A percentile compares a stretch with the other conserved stretches of the same genome.
phyloP scores from a whole-genome alignment of 2,113 vertebrate genomes.

The Dasyurus viverrinus region DNA sequence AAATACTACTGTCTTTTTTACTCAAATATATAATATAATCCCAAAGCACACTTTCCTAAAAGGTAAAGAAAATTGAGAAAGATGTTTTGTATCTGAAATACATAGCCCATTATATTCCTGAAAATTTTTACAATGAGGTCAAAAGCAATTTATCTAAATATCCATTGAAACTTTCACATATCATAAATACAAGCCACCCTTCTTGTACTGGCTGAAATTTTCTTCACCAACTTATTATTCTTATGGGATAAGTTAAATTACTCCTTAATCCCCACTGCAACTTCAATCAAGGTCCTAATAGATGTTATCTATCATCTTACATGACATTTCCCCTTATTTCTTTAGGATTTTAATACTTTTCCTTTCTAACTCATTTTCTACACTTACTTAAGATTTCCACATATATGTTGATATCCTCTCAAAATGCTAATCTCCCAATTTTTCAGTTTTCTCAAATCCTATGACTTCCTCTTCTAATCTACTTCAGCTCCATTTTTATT shows the following conservation, averaged over 20 bases:
- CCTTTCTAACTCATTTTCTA: not conserved
- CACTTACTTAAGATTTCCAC: not conserved
- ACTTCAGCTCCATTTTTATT: not conserved
- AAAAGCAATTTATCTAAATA: not conserved
- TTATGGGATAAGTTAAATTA: not conserved
- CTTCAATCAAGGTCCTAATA: not conserved
- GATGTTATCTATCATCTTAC: not conserved
- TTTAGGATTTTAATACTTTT: not conserved
- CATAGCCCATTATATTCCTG: not conserved
- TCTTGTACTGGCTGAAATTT: not conserved
- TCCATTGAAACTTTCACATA: not conserved
- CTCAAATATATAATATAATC: not conserved
- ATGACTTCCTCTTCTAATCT: not conserved
- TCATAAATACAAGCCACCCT: not conserved
- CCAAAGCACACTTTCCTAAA: not conserved
- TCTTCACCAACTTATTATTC: not conserved
- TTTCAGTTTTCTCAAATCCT: not conserved
- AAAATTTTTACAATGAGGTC: not conserved
- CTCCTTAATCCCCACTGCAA: not conserved
- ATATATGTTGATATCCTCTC: not conserved
- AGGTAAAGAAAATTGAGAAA: constrained; percentile 30
- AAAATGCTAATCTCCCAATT: not conserved
- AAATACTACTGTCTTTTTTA: not conserved
- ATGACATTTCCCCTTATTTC: not conserved
- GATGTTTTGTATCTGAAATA: not conserved